Base-by-base conservation (phyloP, 53 echinoderm and acorn worm genomes). In the Henricia sp. region DNA sequence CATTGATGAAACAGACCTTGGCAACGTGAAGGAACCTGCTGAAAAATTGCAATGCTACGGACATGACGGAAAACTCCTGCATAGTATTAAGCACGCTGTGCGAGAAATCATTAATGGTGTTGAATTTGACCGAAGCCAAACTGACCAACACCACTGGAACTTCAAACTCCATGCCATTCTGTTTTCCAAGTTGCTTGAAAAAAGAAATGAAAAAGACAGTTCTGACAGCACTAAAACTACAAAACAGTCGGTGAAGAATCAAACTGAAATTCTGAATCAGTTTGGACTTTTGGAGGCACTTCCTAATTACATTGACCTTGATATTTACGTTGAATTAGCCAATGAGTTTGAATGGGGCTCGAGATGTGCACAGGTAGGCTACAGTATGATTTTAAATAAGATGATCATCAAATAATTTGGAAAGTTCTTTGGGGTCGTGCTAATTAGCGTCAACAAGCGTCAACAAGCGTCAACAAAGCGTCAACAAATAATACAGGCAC, bases 111-210 rank as follows among this genome's bases (percentile, higher is more conserved):
- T 63, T 30, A 34, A 35, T 9, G 80, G 80, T n/a, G 46, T 80
- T 9, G 80, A 64, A 19, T 10, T 46, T 25, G 64, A 80, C 23
- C 80, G 80, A 3, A 48, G 62, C 35, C 44, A 62, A 0, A 36
- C 2, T 80, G 80, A 80, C 46, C 30, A 80, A 50, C 44, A 9
- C 29, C 80, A 57, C 34, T 80, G 80, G 80, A 62, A 80, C 11
- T 80, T 80, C 64, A 80, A 80, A 46, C 62, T 80, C 26, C 80
- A 80, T 38, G 62, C 80, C 33, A 63, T 63, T 63, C 64, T 80
- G 36, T 48, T 80, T 24, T 63, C n/a, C 46, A 80, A 80, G 34
- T 2, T 80, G 46, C 64, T 80, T 10, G 46, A 80, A 36, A 80
- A 38, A 11, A 80, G 50, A 58, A 78, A n/a, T 36, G 0, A 54